Conservation (phyloP, 2,888 invertebrate species). For the Lasioglossum villosulum region DNA sequence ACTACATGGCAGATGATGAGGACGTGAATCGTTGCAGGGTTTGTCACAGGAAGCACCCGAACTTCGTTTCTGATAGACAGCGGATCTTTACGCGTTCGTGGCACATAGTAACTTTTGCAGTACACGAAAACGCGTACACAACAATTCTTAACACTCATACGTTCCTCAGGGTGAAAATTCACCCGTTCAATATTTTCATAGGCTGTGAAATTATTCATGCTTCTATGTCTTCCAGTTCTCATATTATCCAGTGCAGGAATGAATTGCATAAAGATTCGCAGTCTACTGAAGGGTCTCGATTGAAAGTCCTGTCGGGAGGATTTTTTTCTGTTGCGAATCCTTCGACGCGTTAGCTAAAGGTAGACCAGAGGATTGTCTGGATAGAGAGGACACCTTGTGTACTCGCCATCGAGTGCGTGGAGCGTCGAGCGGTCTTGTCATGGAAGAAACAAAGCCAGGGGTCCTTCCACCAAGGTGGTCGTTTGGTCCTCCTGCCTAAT, state of each 20-base stretch:
- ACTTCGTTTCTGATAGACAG: not conserved
- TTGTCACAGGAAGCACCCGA: not conserved
- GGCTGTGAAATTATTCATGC: no score
- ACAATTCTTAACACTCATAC: no score
- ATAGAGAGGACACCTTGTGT: constrained; percentile 80
- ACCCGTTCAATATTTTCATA: no score
- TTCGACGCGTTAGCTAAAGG: not conserved
- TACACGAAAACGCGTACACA: no score
- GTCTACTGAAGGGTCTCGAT: not conserved
- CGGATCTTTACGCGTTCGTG: not conserved
- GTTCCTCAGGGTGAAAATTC: no score
- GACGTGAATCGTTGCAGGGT: not conserved
- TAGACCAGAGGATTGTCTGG: constrained; percentile 46
- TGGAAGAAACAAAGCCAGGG: constrained; percentile 72
- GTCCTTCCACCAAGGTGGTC: constrained; percentile 71
- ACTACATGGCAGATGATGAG: not conserved
- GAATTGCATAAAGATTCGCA: not conserved
- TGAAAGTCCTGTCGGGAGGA: not conserved
- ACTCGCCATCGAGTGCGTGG: constrained; percentile 83
- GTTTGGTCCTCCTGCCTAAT: constrained; percentile 57
- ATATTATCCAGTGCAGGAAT: no score
- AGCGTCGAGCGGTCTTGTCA: constrained; percentile 72
- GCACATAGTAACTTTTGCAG: no score
- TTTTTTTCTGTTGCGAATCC: not conserved
- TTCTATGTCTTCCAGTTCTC: no score